A percentile compares a stretch with the other conserved stretches of the same genome.
Conservation (phyloP, 2,888 invertebrate genomes). For the Mesoligia furuncula region DNA sequence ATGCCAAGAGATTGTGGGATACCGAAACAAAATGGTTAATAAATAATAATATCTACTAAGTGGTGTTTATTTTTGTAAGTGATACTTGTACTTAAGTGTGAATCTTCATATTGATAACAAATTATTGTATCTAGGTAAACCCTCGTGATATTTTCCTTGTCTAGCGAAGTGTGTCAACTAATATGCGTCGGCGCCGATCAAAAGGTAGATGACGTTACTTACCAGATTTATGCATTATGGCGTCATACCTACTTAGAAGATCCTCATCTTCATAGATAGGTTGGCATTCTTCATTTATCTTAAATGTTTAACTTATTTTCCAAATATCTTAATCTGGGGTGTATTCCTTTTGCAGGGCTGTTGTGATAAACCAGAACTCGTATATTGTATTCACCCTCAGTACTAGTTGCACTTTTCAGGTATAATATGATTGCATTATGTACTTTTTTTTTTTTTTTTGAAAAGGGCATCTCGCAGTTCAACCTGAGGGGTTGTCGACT, state of each 20-base stretch:
- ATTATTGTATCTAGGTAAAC: constrained; percentile 22
- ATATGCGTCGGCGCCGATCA: constrained; percentile 25
- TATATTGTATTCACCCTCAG: background rate
- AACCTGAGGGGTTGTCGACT: too few species aligned
- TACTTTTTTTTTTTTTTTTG: too few species aligned
- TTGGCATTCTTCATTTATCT: background rate
- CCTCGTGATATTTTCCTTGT: constrained; percentile 27
- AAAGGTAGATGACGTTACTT: constrained; percentile 6
- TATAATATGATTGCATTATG: background rate
- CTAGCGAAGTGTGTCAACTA: constrained; percentile 37
- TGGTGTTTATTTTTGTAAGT: constrained; percentile 26
- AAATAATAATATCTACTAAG: constrained; percentile 24
- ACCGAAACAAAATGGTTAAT: constrained; percentile 19
- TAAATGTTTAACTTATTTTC: too few species aligned
- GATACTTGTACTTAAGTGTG: constrained; percentile 14
- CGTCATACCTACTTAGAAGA: constrained; percentile 6
- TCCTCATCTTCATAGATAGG: background rate
- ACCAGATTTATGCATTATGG: constrained; percentile 8
- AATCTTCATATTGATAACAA: constrained; percentile 29
- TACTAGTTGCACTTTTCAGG: background rate
- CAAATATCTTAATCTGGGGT: too few species aligned
- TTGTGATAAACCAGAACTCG: background rate
- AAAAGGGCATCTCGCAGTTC: too few species aligned
- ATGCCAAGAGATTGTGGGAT: constrained; percentile 43
- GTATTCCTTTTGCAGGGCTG: background rate